phyloP scores from a whole-genome alignment of 2,888 invertebrate species.

The Strigamia transsilvanica region DNA sequence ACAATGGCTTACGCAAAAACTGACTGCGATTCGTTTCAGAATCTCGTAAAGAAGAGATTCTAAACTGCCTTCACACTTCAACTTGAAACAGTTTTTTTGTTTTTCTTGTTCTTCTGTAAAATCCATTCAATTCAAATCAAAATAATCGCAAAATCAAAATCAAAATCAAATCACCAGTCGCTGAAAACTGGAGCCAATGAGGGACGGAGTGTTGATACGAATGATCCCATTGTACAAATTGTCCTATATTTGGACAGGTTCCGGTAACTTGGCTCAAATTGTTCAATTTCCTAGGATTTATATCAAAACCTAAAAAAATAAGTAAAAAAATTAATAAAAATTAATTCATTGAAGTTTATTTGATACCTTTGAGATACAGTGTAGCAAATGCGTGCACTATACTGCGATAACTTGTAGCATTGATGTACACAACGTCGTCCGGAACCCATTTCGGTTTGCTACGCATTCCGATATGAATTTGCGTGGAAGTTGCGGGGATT shows the following conservation, averaged over 20 bases:
- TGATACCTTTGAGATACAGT: not conserved
- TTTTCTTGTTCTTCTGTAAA: not conserved
- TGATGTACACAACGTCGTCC: not conserved
- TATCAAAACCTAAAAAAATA: not conserved
- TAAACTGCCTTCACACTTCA: not conserved
- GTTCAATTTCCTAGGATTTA: not conserved
- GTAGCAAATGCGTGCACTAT: not conserved
- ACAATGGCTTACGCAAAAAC: not conserved
- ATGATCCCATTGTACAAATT: conserved; percentile 24
- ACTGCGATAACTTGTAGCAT: not conserved
- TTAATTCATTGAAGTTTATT: not conserved
- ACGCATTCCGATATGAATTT: not conserved
- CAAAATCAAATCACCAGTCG: not conserved
- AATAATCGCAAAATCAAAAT: not conserved
- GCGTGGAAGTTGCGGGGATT: not conserved
- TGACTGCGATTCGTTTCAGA: not conserved
- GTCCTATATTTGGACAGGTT: not conserved
- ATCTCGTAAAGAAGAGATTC: not conserved
- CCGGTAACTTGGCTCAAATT: not conserved
- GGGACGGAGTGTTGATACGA: not conserved
- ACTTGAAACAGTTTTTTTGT: not conserved
- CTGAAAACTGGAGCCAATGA: conserved; percentile 37
- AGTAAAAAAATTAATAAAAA: not conserved
- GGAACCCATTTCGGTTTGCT: not conserved
- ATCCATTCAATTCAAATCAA: not conserved